phyloP scores from a whole-genome alignment of 2,797 vertebrate species.

The Gallinago nigripennis region DNA sequence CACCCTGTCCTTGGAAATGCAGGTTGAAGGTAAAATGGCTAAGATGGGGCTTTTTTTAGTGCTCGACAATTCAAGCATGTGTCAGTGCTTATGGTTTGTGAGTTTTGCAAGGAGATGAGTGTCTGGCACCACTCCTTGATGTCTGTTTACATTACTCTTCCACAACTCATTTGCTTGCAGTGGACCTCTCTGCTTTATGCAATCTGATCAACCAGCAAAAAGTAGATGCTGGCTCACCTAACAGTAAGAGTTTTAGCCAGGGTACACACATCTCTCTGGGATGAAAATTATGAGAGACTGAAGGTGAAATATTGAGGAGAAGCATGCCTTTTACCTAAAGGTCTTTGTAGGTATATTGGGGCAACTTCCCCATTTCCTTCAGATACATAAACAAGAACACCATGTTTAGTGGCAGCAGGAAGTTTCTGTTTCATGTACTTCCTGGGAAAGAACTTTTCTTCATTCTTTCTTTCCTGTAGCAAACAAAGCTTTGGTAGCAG shows the following conservation, averaged over 20 bases:
- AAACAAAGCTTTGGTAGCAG: not conserved
- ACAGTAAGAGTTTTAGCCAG: not conserved
- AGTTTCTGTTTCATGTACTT: conserved; percentile 17
- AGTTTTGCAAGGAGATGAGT: not conserved
- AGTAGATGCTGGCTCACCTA: not conserved
- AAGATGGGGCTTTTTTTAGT: not conserved
- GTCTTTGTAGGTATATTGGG: not conserved
- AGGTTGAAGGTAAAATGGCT: not conserved
- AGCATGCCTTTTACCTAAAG: not conserved
- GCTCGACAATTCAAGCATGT: not conserved
- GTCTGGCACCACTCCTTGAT: not conserved
- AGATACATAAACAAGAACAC: not conserved
- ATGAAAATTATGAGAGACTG: not conserved
- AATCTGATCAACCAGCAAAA: not conserved
- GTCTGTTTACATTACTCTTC: not conserved
- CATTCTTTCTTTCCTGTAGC: not conserved
- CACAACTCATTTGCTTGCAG: not conserved
- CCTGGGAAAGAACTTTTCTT: not conserved
- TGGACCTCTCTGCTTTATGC: not conserved
- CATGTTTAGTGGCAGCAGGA: not conserved
- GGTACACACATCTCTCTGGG: not conserved
- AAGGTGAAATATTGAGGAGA: not conserved
- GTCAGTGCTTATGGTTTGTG: not conserved
- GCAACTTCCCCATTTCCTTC: conserved; percentile 29
- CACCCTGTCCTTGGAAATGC: not conserved